A percentile compares a stretch with the other conserved stretches of the same genome.
phyloP scores from a whole-genome alignment of 2,797 vertebrate species.

The Enteromius thamalakanensis region DNA sequence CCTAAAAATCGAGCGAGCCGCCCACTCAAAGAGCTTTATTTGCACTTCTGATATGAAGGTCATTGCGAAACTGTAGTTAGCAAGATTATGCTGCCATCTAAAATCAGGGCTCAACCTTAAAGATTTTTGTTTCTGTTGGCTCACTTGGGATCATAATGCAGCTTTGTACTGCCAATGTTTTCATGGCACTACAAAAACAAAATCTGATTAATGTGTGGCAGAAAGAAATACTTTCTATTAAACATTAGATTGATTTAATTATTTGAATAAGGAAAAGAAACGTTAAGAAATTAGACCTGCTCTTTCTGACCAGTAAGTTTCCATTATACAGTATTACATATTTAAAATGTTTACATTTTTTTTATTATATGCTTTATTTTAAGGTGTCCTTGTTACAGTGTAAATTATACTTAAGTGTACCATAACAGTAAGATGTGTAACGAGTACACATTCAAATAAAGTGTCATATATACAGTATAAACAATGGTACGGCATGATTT shows the following conservation, averaged over 20 bases:
- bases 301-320: neutral
- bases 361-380: too few species aligned
- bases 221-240: neutral
- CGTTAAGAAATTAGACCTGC: neutral
- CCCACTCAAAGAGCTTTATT: constrained; percentile 16
- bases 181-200: neutral
- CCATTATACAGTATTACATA: neutral
- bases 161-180: constrained; percentile 16
- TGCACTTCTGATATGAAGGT: neutral
- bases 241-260: neutral
- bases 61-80: constrained; percentile 11
- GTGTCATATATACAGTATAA: neutral
- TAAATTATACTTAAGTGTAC: too few species aligned
- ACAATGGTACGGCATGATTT: neutral
- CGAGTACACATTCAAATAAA: too few species aligned
- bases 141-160: neutral
- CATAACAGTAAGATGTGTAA: too few species aligned
- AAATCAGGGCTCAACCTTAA: neutral
- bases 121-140: neutral
- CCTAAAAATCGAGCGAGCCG: neutral
- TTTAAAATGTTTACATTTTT: too few species aligned
- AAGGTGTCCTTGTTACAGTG: too few species aligned
- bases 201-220: neutral
- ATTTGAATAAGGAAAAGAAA: neutral
- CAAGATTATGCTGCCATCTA: neutral